A percentile compares a stretch with the other conserved stretches of the same genome.
Evolutionary conservation across 37 sponge, comb jelly and placozoan genomes (phyloP).

Genomic region (Theonella swinhoei): DNA sequence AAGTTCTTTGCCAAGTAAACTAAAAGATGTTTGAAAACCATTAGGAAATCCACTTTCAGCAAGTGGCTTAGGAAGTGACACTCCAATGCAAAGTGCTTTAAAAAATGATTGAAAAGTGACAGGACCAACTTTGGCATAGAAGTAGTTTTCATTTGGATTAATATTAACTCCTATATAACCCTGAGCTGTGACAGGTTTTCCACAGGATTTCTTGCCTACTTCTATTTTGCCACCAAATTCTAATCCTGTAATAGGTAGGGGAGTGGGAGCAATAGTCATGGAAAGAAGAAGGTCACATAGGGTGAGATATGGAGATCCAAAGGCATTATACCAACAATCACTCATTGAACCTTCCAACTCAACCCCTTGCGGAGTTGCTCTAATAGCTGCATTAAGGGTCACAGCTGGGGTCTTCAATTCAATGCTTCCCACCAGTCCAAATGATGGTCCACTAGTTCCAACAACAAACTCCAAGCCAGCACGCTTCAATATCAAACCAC

Average conservation of each 20-base stretch:
- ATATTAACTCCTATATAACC: background rate
- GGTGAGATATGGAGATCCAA: constrained; percentile 15
- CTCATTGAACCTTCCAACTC: constrained; percentile 20
- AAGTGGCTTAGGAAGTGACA: background rate
- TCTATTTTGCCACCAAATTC: background rate
- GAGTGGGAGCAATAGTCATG: constrained; percentile 15
- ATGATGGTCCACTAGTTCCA: background rate
- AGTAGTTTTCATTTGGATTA: background rate
- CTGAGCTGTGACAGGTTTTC: background rate
- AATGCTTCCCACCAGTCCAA: constrained; percentile 17
- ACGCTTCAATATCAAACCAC: constrained; percentile 1
- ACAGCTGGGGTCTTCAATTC: background rate
- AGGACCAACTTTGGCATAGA: background rate
- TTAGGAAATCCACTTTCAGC: constrained; percentile 12
- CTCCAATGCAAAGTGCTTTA: background rate
- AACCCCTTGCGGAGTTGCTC: background rate
- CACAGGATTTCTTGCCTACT: background rate
- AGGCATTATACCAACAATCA: constrained; percentile 47
- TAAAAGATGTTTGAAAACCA: background rate
- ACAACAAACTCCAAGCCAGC: constrained; percentile 17
- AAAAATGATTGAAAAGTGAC: background rate
- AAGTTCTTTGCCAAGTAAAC: background rate
- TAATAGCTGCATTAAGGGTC: constrained; percentile 9
- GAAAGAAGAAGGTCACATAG: constrained; percentile 14
- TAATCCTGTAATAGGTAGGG: background rate